Base-by-base conservation (phyloP, 92 coral and sea anemone species). In the Epizoanthus scotinus region DNA sequence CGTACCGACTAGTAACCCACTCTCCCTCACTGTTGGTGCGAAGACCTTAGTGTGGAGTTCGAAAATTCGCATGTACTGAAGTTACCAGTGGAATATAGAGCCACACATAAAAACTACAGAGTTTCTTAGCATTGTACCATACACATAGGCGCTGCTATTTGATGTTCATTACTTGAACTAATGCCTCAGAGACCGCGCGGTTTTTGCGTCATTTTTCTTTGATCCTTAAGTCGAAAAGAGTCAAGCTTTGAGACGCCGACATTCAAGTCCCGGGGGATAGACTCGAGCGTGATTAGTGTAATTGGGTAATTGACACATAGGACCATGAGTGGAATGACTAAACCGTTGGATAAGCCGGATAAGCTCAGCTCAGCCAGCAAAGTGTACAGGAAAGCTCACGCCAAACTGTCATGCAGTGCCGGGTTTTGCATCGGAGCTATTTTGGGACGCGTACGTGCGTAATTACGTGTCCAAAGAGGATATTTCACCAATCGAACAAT, bases 181-280 rank as follows among this genome's bases (percentile, higher is more conserved):
- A 52, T 61, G 67, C 64, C 49, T 40, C 54, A n/a, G 71, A 19
- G 61, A 83, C 49, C 22, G 60, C 82, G 94, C 94, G 94, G 94
- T 86, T 58, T 87, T 68, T 71, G 36, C 17, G 70, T 81, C 38
- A 59, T 82, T 79, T 86, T 34, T 55, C 91, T 93, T 93, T 93
- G 94, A 93, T 93, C 94, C 90, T 77, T 10, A 68, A 67, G 83
- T 89, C 82, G 74, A 84, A 87, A 79, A 67, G 55, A 60, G 54
- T 70, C n/a, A 50, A 22, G 81, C 87, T 92, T 93, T 93, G 97
- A 90, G 79, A 36, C 26, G 79, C 97, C 94, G 94, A 89, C 73
- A 26, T 25, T n/a, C 13, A 44, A 52, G 85, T 85, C 87, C 92
- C 93, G 71, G 52, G 72, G 81, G 77, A 78, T 57, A 57, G 3